phyloP scores from a whole-genome alignment of 1,140 invertebrate genomes.

The Leptopilina boulardi region DNA sequence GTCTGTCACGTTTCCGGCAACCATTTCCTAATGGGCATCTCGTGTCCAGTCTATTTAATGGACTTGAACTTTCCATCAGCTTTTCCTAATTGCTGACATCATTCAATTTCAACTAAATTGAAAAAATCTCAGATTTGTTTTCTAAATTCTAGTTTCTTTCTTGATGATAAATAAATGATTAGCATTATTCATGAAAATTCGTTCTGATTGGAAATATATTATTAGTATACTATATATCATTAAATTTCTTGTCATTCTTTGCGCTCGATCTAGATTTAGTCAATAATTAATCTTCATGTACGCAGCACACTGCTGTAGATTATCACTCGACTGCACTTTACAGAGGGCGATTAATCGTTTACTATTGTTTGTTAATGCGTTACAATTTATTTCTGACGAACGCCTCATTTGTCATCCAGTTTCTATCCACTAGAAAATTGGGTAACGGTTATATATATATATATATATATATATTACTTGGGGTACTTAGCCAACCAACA shows the following conservation, averaged over 20 bases:
- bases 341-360: background rate
- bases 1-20: background rate
- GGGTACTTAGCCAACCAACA: constrained; percentile 42
- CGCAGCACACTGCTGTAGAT: background rate
- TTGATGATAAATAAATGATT: no score
- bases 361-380: constrained; percentile 35
- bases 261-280: background rate
- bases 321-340: background rate
- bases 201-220: no score
- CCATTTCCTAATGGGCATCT: constrained; percentile 10
- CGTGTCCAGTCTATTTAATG: constrained; percentile 23
- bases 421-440: background rate
- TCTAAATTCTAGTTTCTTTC: no score
- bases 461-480: constrained; percentile 24
- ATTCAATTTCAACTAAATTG: background rate
- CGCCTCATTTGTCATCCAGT: constrained; percentile 33
- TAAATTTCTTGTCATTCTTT: background rate
- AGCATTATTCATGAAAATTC: no score
- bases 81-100: constrained; percentile 10
- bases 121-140: background rate
- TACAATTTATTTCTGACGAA: constrained; percentile 37
- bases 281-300: constrained; percentile 5
- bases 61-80: constrained; percentile 8
- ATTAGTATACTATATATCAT: no score
- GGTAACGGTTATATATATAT: background rate